A percentile compares a stretch with the other conserved stretches of the same genome.
phyloP scores from a whole-genome alignment of 2,797 vertebrate species.

The Hapalemur alaotrensis region DNA sequence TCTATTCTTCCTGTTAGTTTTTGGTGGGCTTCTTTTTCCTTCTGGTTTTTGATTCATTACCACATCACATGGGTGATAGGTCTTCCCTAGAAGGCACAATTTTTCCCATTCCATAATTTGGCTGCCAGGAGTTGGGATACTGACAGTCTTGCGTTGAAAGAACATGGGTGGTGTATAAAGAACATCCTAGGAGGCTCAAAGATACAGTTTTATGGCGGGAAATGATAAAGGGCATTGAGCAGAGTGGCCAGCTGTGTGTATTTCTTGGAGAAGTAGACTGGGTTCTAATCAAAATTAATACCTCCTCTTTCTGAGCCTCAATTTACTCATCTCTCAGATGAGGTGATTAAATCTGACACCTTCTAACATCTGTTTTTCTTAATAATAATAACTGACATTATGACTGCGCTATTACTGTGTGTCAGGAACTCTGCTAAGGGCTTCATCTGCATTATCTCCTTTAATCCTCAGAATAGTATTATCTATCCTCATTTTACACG shows the following conservation, averaged over 20 bases:
- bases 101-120: background rate
- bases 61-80: background rate
- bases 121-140: background rate
- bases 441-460: background rate
- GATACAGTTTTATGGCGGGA: background rate
- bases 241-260: background rate
- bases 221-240: background rate
- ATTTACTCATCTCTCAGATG: background rate
- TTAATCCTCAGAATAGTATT: background rate
- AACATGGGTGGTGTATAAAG: background rate
- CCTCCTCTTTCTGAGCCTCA: background rate
- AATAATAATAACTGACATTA: background rate
- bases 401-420: background rate
- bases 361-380: background rate
- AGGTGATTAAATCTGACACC: background rate
- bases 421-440: background rate
- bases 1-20: background rate
- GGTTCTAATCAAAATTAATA: background rate
- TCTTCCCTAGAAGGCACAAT: background rate
- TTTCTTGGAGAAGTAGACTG: background rate
- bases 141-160: background rate
- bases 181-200: background rate
- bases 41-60: background rate
- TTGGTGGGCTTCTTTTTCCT: background rate
- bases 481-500: background rate